Evolutionary conservation across 2,888 invertebrate species (phyloP), one percentile per base, ranked within the genome.

Genomic region (Ophion ventricosus): DNA sequence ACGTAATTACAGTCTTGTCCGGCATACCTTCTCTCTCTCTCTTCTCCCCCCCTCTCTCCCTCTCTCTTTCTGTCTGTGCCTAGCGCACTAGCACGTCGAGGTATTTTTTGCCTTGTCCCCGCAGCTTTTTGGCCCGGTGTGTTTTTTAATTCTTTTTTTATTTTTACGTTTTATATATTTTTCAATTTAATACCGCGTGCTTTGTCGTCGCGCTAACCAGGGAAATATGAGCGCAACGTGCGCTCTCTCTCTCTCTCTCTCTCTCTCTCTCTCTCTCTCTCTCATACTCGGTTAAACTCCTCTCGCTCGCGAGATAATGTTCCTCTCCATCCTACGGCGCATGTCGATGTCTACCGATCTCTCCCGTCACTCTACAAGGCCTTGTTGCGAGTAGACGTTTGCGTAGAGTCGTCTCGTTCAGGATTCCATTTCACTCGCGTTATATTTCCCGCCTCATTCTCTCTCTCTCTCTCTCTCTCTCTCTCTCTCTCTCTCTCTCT

Each of bases 1-100:
- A 84, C 84, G 84, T 81, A 81, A 84, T 84, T 81, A 81, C 84
- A 54, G 75, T 63, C 74, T 79, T 59, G 84, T 75, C 84, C 78
- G 59, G 81, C 73, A 57, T 69, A 70, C 40, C 4, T 8, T 26
- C 54, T 8, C 54, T 8, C 5, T 17, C n/a, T 3, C 20, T 25
- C 29, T 11, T 14, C 54, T 49, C 20, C 29, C n/a, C 7, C 73
- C 17, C 35, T 29, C 29, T 29, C 29, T 29, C 29, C n/a, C 63
- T 25, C 54, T 10, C 35, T 23, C 43, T 20, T 7, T 56, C 76
- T 17, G 54, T 43, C 43, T 57, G 66, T 57, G 5, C 17, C 54
- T n/a, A 4, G 54, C 69, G 35, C 69, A 35, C 49, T 61, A 54
- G 40, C 73, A 56, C 67, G 73, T 69, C 72, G 69, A 35, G 61